These are phyloP conservation scores for Anguilla marmorata DNA, from an alignment of 2,797 vertebrate species.

Conservation along the genomic window DNA sequence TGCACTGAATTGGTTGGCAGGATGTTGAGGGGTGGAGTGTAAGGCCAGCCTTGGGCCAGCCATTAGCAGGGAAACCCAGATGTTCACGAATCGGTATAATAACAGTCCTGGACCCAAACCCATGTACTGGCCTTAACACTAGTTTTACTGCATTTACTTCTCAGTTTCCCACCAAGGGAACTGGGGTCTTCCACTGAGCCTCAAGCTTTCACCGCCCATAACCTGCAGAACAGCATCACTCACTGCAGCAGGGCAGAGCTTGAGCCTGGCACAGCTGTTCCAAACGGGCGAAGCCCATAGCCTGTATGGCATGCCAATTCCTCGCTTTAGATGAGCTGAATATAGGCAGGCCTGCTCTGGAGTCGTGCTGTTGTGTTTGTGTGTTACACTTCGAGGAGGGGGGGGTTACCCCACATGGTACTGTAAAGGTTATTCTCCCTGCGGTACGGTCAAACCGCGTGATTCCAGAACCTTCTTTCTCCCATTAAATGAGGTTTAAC, in stretches of 20 bases:
- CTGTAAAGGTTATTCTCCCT: neutral
- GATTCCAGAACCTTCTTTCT: neutral
- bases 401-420: neutral
- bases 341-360: neutral
- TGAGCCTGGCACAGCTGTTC: neutral
- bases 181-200: neutral
- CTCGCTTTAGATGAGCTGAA: neutral
- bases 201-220: neutral
- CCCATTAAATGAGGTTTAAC: no score
- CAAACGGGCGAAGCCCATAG: neutral
- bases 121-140: neutral
- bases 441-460: neutral
- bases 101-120: neutral
- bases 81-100: conserved; percentile 8
- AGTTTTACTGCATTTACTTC: neutral
- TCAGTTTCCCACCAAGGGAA: neutral
- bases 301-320: neutral
- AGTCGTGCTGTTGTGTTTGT: neutral
- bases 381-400: neutral
- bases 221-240: neutral
- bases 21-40: conserved; percentile 3
- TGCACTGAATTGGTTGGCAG: neutral
- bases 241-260: neutral
- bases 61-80: neutral
- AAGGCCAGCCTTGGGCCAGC: neutral